Percentiles rank a stretch among this genome's conserved stretches.
phyloP scores from a whole-genome alignment of 2,113 vertebrate species.

The Leptobrachium leishanense region DNA sequence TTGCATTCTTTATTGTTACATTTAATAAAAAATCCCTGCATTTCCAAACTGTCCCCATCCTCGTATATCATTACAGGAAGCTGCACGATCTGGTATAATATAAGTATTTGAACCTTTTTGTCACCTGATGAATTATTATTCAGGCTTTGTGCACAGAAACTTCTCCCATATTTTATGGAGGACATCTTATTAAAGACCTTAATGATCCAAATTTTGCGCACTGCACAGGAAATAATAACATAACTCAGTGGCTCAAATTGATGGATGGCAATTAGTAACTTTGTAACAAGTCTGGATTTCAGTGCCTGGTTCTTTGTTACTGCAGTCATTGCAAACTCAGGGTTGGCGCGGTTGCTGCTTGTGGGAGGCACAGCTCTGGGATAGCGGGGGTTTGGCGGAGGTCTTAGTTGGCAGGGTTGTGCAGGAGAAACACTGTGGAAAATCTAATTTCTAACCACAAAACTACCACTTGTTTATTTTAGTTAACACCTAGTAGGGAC shows the following conservation, averaged over 20 bases:
- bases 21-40: no score
- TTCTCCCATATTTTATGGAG: neutral
- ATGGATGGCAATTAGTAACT: slow-evolving; percentile 7
- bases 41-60: no score
- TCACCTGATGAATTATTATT: no score
- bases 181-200: neutral
- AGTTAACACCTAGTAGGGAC: neutral
- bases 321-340: slow-evolving; percentile 16
- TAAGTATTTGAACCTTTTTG: no score
- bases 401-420: slow-evolving; percentile 21
- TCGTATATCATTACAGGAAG: no score
- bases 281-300: slow-evolving; percentile 10
- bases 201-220: slow-evolving; percentile 6
- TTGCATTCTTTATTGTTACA: no score
- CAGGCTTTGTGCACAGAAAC: neutral
- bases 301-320: neutral
- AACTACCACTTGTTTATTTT: neutral
- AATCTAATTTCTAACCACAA: neutral
- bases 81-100: no score
- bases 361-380: slow-evolving; percentile 19
- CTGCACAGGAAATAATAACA: slow-evolving; percentile 7
- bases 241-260: slow-evolving; percentile 5
- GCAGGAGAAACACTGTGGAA: slow-evolving; percentile 12
- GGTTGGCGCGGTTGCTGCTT: slow-evolving; percentile 12
- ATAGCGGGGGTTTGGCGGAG: slow-evolving; percentile 5